A percentile compares a stretch with the other conserved stretches of the same genome.
phyloP scores from a whole-genome alignment of 2,797 vertebrate genomes.

The Lophius americanus region DNA sequence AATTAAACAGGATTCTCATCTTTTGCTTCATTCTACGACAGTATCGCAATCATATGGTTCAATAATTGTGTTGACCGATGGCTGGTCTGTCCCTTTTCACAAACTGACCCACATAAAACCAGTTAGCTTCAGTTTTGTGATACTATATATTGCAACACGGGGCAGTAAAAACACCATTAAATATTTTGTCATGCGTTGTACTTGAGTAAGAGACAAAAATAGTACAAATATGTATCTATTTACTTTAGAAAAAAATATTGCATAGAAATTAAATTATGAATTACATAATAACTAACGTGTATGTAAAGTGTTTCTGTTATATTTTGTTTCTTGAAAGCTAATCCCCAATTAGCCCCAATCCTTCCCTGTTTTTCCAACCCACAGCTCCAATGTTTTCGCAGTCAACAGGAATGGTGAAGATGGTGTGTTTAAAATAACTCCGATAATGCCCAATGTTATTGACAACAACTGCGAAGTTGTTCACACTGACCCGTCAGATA shows the following conservation, averaged over 20 bases:
- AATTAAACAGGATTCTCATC: not conserved
- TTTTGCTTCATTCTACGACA: no score
- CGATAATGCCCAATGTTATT: constrained; percentile 59
- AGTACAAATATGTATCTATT: not conserved
- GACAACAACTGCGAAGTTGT: constrained; percentile 34
- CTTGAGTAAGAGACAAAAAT: not conserved
- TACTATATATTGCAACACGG: no score
- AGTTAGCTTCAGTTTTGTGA: no score
- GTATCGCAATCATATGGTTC: not conserved
- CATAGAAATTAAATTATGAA: not conserved
- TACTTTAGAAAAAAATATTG: not conserved
- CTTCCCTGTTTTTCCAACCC: constrained; percentile 10
- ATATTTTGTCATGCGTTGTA: no score
- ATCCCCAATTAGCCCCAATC: not conserved
- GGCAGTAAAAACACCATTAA: no score
- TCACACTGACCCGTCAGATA: not conserved
- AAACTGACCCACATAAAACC: not conserved
- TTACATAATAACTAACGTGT: not conserved
- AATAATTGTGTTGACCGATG: not conserved
- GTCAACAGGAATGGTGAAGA: constrained; percentile 80
- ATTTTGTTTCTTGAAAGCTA: no score
- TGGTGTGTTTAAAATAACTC: constrained; percentile 65
- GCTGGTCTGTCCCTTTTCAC: not conserved
- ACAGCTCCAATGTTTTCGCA: constrained; percentile 79
- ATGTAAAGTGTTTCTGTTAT: not conserved